A percentile compares a stretch with the other conserved stretches of the same genome.
Conservation (phyloP, 2,888 invertebrate species). For the Harpagoxenus sublaevis region DNA sequence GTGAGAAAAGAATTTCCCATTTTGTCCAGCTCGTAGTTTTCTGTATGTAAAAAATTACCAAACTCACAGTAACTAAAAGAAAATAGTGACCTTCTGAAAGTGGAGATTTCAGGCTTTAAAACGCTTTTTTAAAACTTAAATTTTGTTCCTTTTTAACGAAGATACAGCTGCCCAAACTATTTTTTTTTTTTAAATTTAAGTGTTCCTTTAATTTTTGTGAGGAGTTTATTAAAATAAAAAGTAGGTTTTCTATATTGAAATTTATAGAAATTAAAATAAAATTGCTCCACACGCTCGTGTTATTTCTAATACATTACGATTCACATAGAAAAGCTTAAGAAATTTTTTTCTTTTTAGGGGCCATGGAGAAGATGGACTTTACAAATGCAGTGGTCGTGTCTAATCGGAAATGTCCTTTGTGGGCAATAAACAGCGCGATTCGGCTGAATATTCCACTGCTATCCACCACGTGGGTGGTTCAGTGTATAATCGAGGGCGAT, state of each 20-base stretch:
- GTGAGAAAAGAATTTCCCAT: too few species aligned
- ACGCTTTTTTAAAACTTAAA: too few species aligned
- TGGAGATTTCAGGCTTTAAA: too few species aligned
- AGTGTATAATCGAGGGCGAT: conserved; percentile 89
- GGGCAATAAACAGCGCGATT: conserved; percentile 87
- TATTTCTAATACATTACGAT: not conserved
- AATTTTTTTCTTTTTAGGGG: conserved; percentile 68
- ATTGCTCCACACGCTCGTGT: not conserved
- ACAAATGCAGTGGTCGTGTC: conserved; percentile 88
- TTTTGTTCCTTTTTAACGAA: too few species aligned
- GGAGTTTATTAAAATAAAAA: not conserved
- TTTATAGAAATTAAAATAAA: conserved; percentile 4
- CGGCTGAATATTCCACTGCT: conserved; percentile 89
- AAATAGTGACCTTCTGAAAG: too few species aligned
- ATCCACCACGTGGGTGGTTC: conserved; percentile 90
- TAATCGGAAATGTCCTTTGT: conserved; percentile 89
- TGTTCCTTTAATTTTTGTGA: too few species aligned
- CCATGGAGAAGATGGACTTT: conserved; percentile 72
- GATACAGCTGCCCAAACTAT: too few species aligned
- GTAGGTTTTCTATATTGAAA: not conserved
- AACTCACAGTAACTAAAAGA: too few species aligned
- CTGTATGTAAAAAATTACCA: too few species aligned
- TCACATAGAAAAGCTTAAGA: not conserved
- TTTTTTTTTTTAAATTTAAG: too few species aligned
- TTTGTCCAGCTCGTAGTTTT: too few species aligned